Evolutionary conservation across 2,797 vertebrate species (phyloP), one percentile per base, ranked within the genome.

Genomic region (Graptemys geographica): DNA sequence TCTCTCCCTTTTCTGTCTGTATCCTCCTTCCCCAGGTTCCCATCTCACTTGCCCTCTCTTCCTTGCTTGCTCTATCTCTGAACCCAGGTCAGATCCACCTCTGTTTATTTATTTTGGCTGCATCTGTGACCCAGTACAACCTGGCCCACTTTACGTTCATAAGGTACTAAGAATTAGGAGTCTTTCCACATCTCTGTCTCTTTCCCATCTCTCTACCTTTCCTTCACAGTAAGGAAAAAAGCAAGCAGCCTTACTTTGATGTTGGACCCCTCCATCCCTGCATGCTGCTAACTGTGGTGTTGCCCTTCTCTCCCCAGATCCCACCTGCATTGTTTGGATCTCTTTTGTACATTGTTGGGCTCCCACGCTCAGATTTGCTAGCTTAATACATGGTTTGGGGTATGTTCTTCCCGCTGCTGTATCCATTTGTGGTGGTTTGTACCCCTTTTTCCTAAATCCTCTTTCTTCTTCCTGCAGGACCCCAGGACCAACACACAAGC

Each of bases 401-500:
- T 59, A 93, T 92, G 85, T 28, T 21, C 92, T 28, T 90, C 28
- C 72, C 78, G 15, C 72, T 94, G 65, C 82, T 92, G 31, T 92
- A 74, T 74, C 44, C 88, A n/a, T 85, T 87, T 83, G 81, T 81
- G 2, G 3, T 28, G 18, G 52, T 65, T 92, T 5, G 1, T 65
- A 49, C 41, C 25, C 5, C 37, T 85, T 95, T 79, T 25, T 79
- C 27, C 37, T 84, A 49, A 33, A 81, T 86, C 23, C 41, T 33
- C 80, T 65, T 84, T 21, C 27, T 72, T 81, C 0, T 0, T 18
- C 82, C 86, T 84, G 49, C 53, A 82, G 49, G 49, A 84, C 72
- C 49, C 79, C 8, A 9, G 53, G 83, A 33, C 44, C 57, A 87
- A 90, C 0, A 6, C 69, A 74, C 1, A 85, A 86, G n/a, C 87